phyloP scores from a whole-genome alignment of 1,140 invertebrate species.

The Temnothorax curvispinosus region DNA sequence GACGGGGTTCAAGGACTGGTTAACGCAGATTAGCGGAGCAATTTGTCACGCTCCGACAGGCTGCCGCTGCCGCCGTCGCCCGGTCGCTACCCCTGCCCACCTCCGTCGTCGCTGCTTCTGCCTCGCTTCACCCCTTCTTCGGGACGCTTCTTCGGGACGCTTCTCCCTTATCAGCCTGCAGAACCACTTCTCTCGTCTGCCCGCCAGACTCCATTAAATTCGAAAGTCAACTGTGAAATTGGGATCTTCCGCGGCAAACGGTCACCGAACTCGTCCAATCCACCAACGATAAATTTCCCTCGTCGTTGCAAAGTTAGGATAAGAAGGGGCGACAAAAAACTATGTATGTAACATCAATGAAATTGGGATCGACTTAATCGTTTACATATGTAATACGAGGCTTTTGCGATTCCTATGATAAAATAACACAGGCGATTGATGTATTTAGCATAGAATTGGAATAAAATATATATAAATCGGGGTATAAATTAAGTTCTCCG shows the following conservation, averaged over 20 bases:
- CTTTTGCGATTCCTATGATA: background rate
- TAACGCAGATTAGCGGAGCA: constrained; percentile 84
- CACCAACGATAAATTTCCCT: constrained; percentile 44
- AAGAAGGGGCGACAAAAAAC: background rate
- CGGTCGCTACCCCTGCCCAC: constrained; percentile 38
- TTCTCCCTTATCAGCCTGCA: constrained; percentile 63
- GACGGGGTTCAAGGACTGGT: constrained; percentile 81
- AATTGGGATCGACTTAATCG: constrained; percentile 16
- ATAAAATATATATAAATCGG: background rate
- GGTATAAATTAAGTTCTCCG: background rate
- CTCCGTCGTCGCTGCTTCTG: constrained; percentile 43
- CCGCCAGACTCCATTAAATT: constrained; percentile 75
- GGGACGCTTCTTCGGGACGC: constrained; percentile 64
- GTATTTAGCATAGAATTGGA: background rate
- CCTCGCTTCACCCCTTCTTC: constrained; percentile 60
- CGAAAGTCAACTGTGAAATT: constrained; percentile 76
- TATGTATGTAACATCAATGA: background rate
- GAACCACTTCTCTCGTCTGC: constrained; percentile 63
- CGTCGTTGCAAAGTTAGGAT: background rate
- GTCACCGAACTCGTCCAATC: constrained; percentile 54
- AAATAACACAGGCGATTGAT: background rate
- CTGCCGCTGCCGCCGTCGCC: constrained; percentile 65
- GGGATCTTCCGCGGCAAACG: constrained; percentile 46
- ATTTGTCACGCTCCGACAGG: constrained; percentile 84
- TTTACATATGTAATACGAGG: background rate